Evolutionary conservation across 2,797 vertebrate genomes (phyloP).

Genomic region (Pseudochirops cupreus): DNA sequence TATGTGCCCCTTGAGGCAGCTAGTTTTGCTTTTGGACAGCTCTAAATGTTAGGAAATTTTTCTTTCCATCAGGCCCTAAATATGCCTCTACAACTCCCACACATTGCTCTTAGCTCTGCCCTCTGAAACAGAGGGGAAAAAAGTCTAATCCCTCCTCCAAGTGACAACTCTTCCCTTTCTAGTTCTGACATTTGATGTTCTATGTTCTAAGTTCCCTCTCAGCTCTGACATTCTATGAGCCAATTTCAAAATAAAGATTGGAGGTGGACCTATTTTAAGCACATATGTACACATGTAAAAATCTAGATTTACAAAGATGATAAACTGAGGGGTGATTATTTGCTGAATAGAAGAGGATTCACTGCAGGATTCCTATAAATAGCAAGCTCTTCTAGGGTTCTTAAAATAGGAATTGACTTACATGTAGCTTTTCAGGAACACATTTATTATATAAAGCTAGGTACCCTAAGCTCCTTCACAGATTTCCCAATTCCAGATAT

Average conservation of each 20-base stretch:
- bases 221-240: neutral
- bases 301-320: neutral
- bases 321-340: neutral
- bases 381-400: neutral
- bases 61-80: neutral
- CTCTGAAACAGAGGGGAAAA: neutral
- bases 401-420: constrained; percentile 6
- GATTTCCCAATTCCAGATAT: neutral
- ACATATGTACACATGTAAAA: neutral
- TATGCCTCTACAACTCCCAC: neutral
- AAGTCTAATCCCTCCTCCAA: neutral
- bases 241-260: neutral
- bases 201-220: neutral
- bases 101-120: neutral
- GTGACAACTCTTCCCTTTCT: neutral
- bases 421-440: neutral
- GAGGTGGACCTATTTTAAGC: neutral
- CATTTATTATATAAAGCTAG: neutral
- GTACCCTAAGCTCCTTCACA: neutral
- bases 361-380: neutral
- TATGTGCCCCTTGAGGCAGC: neutral
- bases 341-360: neutral
- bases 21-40: neutral
- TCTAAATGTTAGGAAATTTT: constrained; percentile 2
- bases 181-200: neutral